Conservation (phyloP, 2,113 vertebrate genomes). For the Python bivittatus region DNA sequence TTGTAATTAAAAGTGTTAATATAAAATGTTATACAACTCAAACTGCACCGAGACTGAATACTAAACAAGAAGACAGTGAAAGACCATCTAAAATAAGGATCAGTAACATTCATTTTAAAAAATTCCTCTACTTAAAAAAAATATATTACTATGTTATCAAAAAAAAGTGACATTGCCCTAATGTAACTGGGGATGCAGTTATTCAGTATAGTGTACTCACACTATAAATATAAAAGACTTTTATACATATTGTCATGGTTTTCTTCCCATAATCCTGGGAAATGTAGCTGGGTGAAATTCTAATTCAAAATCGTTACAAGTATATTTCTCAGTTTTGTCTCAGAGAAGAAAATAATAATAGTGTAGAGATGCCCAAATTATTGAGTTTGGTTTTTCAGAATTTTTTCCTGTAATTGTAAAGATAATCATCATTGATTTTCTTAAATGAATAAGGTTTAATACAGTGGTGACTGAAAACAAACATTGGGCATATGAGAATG, state of each 20-base stretch:
- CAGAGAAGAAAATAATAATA: not conserved
- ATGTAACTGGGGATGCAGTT: not conserved
- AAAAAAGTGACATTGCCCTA: not conserved
- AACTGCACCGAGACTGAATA: not conserved
- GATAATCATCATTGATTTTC: not conserved
- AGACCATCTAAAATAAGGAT: not conserved
- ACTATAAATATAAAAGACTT: not conserved
- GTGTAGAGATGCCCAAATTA: not conserved
- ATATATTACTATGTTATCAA: not conserved
- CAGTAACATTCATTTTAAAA: not conserved
- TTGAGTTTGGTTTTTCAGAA: not conserved
- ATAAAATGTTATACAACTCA: slow-evolving; percentile 13
- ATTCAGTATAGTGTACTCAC: too few species aligned
- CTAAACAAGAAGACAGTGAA: not conserved
- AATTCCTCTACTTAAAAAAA: not conserved
- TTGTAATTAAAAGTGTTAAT: not conserved
- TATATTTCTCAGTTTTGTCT: not conserved
- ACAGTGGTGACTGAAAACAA: not conserved
- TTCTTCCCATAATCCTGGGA: not conserved
- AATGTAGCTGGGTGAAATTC: not conserved
- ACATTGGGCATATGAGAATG: not conserved
- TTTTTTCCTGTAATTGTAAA: not conserved
- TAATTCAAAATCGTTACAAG: not conserved
- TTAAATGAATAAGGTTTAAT: not conserved
- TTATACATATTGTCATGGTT: not conserved